These are phyloP conservation scores for Bagarius yarrelli DNA, from an alignment of 2,113 vertebrate genomes.

Conservation along the genomic window DNA sequence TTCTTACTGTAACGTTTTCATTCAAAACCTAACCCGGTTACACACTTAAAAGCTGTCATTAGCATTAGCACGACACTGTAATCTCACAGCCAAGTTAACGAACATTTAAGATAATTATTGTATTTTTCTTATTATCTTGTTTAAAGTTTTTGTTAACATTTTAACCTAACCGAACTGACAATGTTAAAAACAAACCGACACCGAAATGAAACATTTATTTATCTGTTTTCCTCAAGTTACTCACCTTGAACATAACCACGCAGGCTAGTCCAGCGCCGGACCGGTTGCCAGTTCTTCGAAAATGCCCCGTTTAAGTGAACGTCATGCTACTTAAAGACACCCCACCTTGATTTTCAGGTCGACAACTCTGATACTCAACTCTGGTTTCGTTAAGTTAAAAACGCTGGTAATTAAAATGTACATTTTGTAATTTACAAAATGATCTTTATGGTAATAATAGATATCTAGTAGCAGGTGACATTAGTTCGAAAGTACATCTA, in stretches of 20 bases:
- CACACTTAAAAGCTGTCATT: background rate
- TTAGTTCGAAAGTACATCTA: background rate
- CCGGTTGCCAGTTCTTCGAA: conserved; percentile 11
- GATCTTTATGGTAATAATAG: background rate
- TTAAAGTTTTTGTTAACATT: background rate
- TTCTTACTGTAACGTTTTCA: background rate
- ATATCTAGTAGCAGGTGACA: background rate
- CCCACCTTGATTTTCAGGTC: too few species aligned
- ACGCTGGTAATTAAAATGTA: too few species aligned
- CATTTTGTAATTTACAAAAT: background rate
- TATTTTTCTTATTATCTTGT: background rate
- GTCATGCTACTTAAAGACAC: too few species aligned
- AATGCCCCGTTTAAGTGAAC: background rate
- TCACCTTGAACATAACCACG: conserved; percentile 26
- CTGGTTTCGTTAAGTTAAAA: background rate
- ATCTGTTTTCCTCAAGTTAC: background rate
- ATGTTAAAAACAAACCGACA: background rate
- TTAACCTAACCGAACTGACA: background rate
- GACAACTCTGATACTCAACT: background rate
- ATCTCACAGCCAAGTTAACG: background rate
- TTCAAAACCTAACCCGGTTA: background rate
- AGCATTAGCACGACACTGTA: conserved; percentile 18
- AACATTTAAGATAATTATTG: background rate
- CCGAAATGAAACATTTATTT: background rate
- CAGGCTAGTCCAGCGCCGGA: background rate